Evolutionary conservation across 2,113 vertebrate genomes (phyloP).

Genomic region (Cephalophus harveyi): DNA sequence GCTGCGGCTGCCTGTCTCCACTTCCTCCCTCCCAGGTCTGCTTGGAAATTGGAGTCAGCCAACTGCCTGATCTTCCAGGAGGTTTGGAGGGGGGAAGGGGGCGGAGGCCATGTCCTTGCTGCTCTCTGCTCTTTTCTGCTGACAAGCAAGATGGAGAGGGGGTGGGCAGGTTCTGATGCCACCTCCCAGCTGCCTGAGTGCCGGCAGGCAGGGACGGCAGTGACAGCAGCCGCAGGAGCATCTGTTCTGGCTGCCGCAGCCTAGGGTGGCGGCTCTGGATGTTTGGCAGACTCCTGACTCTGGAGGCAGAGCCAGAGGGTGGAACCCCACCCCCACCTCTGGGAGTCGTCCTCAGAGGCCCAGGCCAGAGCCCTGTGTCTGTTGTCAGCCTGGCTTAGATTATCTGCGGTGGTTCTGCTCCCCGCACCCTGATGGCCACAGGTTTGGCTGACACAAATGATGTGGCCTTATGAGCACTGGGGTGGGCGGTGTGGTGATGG

Average conservation of each 20-base stretch:
- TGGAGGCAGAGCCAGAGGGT: not conserved
- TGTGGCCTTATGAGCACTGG: not conserved
- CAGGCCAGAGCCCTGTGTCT: not conserved
- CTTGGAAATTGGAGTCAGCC: not conserved
- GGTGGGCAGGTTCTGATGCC: too few species aligned
- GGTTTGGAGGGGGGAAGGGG: not conserved
- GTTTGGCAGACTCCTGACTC: too few species aligned
- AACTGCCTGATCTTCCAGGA: rapidly evolving
- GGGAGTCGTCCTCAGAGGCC: not conserved
- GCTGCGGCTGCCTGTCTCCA: not conserved
- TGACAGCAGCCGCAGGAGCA: not conserved
- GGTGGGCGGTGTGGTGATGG: not conserved
- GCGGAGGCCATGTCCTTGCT: not conserved
- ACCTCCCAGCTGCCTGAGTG: not conserved
- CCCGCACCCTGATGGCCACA: not conserved
- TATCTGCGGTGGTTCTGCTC: not conserved
- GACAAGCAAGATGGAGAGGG: not conserved
- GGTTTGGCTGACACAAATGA: not conserved
- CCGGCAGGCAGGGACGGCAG: not conserved
- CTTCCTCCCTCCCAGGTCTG: not conserved
- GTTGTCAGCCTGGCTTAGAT: not conserved
- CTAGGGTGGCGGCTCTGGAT: not conserved
- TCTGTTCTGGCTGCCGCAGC: not conserved
- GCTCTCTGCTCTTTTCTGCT: not conserved
- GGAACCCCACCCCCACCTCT: not conserved